These are phyloP conservation scores for Alosa sapidissima DNA, from an alignment of 2,797 vertebrate genomes.

Conservation along the genomic window DNA sequence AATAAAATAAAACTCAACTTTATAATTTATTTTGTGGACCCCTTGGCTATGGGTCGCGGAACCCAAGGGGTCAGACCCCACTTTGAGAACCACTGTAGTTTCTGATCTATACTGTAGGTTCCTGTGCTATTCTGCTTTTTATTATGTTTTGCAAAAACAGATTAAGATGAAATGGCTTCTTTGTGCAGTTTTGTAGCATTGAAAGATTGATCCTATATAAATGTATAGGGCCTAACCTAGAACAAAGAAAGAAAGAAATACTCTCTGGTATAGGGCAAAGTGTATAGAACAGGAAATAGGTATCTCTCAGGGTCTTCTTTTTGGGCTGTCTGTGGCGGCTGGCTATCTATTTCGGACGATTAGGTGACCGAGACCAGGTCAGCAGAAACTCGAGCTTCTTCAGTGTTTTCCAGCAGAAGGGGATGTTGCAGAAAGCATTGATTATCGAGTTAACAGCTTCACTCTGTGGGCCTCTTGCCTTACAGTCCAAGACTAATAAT, in stretches of 20 bases:
- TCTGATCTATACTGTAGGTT: too few relatives aligned
- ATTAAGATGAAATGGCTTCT: too few relatives aligned
- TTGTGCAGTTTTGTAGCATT: neutral
- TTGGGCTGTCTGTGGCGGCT: constrained; percentile 26
- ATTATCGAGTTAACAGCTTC: constrained; percentile 58
- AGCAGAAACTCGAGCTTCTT: constrained; percentile 63
- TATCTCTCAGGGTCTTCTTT: neutral
- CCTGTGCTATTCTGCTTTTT: neutral
- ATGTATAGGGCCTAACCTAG: neutral
- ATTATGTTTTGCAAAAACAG: neutral
- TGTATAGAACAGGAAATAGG: neutral
- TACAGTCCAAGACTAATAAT: constrained; percentile 32
- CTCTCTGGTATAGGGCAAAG: neutral
- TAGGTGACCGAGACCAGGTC: constrained; percentile 66
- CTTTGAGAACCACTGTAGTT: too few relatives aligned
- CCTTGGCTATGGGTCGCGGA: too few relatives aligned
- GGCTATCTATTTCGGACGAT: constrained; percentile 65
- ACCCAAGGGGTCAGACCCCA: too few relatives aligned
- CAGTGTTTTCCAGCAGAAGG: constrained; percentile 56
- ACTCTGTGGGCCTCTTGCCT: constrained; percentile 41
- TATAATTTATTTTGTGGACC: too few relatives aligned
- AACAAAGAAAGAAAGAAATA: neutral
- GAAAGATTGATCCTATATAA: neutral
- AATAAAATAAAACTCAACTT: too few relatives aligned
- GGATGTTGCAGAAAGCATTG: constrained; percentile 63